Evolutionary conservation across 1,140 invertebrate species (phyloP), one percentile per base, ranked within the genome.

Genomic region (Trigoniulus corallinus): DNA sequence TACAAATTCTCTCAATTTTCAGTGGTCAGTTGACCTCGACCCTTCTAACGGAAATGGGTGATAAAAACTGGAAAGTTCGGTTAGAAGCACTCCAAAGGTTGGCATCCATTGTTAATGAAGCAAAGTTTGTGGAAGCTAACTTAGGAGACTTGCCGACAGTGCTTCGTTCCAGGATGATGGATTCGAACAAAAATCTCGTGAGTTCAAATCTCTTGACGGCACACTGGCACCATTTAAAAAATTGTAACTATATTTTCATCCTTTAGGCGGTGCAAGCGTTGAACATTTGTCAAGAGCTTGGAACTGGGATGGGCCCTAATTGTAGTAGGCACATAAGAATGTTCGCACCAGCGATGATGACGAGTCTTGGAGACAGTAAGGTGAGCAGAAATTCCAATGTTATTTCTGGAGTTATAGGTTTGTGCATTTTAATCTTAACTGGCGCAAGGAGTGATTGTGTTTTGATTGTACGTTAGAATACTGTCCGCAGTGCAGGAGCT

Each of bases 1-100:
- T 44, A 7, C 4, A 7, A 7, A 7, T 20, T 44, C 12, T 10
- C 18, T 24, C 42, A 10, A 4, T 10, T 44, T 20, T 44, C 12
- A 82, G 81, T 52, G 72, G 75, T n/a, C 80, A 83, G 58, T 82
- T 96, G 41, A 91, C 86, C 1, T 82, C 87, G 51, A 64, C 75
- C 0, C 64, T 95, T 0, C 65, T 95, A 0, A 77, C 74, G 39
- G 85, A 94, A 65, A 69, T 97, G 51, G 72, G 75, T 24, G 89
- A 95, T 65, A 95, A 93, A 67, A 91, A 93, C 64, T 96, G 91
- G 91, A 95, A 94, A 72, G 76, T 85, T 4, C 74, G 87, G 47
- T 82, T 79, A 57, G 87, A 92, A 68, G 84, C 79, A 1, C 64
- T 92, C 20, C 78, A 81, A 54, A 88, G 88, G 68, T 63, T 93